Conservation (phyloP, 2,113 vertebrate species). For the Erythrolamprus reginae region DNA sequence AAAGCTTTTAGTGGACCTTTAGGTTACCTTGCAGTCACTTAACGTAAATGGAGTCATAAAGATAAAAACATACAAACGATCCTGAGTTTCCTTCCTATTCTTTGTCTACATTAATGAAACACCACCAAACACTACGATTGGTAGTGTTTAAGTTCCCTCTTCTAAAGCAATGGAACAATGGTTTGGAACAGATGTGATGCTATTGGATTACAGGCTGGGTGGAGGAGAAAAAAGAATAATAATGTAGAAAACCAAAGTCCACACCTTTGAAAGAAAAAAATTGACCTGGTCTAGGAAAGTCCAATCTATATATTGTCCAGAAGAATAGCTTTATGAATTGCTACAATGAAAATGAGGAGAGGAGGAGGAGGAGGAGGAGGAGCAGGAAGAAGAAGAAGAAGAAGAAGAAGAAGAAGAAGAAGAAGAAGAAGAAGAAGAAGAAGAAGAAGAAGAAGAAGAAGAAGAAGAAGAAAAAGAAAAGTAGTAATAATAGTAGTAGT, state of each 20-base stretch:
- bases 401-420: too few relatives aligned
- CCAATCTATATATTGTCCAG: neutral
- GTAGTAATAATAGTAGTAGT: too few relatives aligned
- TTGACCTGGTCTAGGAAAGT: neutral
- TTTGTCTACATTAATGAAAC: constrained; percentile 1
- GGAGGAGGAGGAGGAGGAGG: too few relatives aligned
- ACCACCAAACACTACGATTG: neutral
- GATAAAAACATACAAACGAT: constrained; percentile 45
- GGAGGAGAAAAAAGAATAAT: neutral
- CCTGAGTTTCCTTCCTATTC: neutral
- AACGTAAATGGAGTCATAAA: constrained; percentile 58
- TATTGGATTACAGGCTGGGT: neutral
- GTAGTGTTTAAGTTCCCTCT: neutral
- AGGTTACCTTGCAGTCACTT: constrained; percentile 42
- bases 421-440: too few relatives aligned
- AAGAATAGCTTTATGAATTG: neutral
- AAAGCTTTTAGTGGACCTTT: constrained; percentile 58
- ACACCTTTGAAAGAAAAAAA: neutral
- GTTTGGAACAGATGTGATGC: neutral
- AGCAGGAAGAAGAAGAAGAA: too few relatives aligned
- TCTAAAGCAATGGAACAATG: neutral
- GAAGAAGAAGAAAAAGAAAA: too few relatives aligned
- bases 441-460: too few relatives aligned
- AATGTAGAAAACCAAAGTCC: neutral
- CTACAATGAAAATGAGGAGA: neutral